A percentile compares a stretch with the other conserved stretches of the same genome.
These are phyloP conservation scores for Lipophrys pholis DNA, from an alignment of 2,113 vertebrate genomes.

Conservation along the genomic window DNA sequence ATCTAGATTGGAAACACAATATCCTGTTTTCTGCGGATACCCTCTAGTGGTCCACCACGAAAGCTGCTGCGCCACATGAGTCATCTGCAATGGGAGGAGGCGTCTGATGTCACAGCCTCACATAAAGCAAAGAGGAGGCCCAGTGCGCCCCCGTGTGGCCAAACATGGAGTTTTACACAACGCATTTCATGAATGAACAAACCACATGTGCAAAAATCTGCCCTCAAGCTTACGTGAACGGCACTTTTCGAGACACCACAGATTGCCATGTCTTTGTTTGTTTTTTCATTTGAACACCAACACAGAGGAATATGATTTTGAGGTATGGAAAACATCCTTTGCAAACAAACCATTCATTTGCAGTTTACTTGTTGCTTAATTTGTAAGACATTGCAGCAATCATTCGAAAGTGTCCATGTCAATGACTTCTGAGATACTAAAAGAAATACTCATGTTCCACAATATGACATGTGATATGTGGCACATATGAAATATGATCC, in stretches of 20 bases:
- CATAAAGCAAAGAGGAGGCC: slow-evolving; percentile 22
- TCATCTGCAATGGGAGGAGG: slow-evolving; percentile 68
- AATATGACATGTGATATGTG: not conserved
- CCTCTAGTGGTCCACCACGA: slow-evolving; percentile 67
- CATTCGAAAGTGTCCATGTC: not conserved
- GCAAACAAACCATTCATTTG: not conserved
- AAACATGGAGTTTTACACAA: slow-evolving; percentile 7
- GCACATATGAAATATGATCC: slow-evolving; percentile 1
- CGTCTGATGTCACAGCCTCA: slow-evolving; percentile 36
- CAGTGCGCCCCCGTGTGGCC: slow-evolving; percentile 63
- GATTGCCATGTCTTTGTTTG: not conserved
- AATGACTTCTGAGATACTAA: not conserved
- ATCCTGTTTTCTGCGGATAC: slow-evolving; percentile 67
- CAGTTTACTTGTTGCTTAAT: not conserved
- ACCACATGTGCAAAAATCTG: slow-evolving; percentile 24
- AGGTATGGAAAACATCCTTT: not conserved
- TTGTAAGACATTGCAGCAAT: not conserved
- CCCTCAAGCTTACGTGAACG: slow-evolving; percentile 6
- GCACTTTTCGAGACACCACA: not conserved
- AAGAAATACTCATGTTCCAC: not conserved
- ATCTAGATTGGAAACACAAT: slow-evolving; percentile 65
- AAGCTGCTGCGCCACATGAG: slow-evolving; percentile 68
- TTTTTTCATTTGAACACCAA: not conserved
- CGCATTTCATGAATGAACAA: slow-evolving; percentile 57
- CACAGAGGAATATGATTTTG: not conserved